phyloP scores from a whole-genome alignment of 2,113 vertebrate species.

The Callipepla californica region DNA sequence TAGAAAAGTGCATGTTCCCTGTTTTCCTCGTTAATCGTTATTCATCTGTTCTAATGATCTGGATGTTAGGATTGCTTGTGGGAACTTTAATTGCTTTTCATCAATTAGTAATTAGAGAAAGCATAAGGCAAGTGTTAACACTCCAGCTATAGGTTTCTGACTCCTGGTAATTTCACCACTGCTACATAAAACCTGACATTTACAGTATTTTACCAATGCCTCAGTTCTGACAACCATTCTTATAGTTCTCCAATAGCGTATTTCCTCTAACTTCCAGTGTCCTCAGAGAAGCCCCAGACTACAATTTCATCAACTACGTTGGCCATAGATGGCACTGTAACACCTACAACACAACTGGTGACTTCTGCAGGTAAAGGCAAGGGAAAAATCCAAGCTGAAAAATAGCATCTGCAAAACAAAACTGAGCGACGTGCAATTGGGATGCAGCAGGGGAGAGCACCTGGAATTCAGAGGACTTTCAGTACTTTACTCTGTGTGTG shows the following conservation, averaged over 20 bases:
- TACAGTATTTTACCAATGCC: no score
- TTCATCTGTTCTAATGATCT: neutral
- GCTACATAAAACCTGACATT: neutral
- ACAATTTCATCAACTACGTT: neutral
- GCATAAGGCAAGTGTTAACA: neutral
- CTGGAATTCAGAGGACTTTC: neutral
- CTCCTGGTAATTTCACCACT: neutral
- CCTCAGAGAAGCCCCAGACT: neutral
- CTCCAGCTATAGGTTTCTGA: neutral
- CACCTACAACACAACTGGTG: neutral
- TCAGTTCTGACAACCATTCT: neutral
- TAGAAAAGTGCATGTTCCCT: neutral
- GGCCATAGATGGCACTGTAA: neutral
- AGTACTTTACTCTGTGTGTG: neutral
- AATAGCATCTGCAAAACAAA: fast-evolving
- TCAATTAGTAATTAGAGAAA: neutral
- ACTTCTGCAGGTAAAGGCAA: neutral
- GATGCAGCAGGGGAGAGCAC: neutral
- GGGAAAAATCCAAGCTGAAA: neutral
- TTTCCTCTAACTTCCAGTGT: neutral
- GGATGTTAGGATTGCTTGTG: neutral
- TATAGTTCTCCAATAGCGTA: neutral
- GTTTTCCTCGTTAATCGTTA: neutral
- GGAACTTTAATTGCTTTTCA: neutral
- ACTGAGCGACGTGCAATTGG: neutral